Evolutionary conservation across 1,140 invertebrate species (phyloP).

Genomic region (Drosophila mojavensis): DNA sequence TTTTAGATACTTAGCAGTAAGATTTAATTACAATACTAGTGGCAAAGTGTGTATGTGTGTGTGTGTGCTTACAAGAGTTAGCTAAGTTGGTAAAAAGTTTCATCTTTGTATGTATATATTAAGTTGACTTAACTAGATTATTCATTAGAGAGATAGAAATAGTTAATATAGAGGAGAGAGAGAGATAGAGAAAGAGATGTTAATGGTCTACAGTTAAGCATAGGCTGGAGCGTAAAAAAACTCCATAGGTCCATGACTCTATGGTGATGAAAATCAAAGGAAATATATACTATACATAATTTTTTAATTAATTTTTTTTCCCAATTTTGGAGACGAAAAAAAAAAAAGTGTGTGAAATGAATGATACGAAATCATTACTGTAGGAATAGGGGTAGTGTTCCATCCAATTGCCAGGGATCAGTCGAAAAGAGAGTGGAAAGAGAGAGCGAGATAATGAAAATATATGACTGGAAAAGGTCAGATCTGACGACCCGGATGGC

Average conservation of each 20-base stretch:
- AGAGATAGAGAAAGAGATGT: conserved; percentile 31
- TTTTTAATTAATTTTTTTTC: conserved; percentile 1
- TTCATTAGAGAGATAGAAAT: conserved; percentile 51
- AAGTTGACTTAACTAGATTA: conserved; percentile 70
- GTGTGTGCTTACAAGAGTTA: conserved; percentile 70
- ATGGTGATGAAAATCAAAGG: conserved; percentile 39
- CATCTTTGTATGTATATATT: conserved; percentile 24
- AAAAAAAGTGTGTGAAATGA: conserved; percentile 15
- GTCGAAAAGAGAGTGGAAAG: neutral
- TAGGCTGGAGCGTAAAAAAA: neutral
- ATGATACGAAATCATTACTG: conserved; percentile 6
- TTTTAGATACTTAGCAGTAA: conserved; percentile 67
- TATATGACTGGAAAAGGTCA: conserved; percentile 31
- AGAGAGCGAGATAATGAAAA: conserved; percentile 4
- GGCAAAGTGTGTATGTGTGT: conserved; percentile 51
- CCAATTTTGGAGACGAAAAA: conserved; percentile 13
- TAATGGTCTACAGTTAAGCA: conserved; percentile 51
- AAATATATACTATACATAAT: conserved; percentile 4
- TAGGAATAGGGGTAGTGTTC: conserved; percentile 2
- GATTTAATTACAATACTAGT: conserved; percentile 53
- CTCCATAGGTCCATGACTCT: neutral
- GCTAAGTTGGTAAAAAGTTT: conserved; percentile 37
- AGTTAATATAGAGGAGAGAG: conserved; percentile 29
- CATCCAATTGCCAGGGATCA: conserved; percentile 15
- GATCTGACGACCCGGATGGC: conserved; percentile 16